A percentile compares a stretch with the other conserved stretches of the same genome.
Evolutionary conservation across 2,797 vertebrate species (phyloP).

Genomic region (Cirrhinus mrigala): DNA sequence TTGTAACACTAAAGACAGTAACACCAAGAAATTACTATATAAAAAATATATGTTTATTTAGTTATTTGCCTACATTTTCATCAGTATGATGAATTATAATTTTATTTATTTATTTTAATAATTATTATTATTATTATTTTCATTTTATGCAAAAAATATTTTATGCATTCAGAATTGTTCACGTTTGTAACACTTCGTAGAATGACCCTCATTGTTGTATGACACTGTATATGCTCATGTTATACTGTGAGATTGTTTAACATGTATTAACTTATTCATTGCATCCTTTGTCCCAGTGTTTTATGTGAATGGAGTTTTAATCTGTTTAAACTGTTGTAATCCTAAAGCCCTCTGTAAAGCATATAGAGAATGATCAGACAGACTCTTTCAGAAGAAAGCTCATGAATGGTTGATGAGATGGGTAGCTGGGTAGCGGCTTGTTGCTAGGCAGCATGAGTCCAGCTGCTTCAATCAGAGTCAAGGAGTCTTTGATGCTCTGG

Average conservation of each 20-base stretch:
- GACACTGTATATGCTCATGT: neutral
- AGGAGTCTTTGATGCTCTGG: slow-evolving; percentile 42
- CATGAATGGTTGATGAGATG: slow-evolving; percentile 62
- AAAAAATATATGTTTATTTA: too few relatives aligned
- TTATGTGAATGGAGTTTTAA: neutral
- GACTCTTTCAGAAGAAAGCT: slow-evolving; percentile 59
- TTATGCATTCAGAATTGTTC: neutral
- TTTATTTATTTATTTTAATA: too few relatives aligned
- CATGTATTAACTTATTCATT: slow-evolving; percentile 8
- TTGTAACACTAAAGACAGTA: neutral
- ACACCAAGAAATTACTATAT: too few relatives aligned
- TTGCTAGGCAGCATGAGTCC: slow-evolving; percentile 75
- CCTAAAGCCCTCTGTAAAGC: neutral
- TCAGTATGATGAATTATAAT: neutral
- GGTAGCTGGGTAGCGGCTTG: slow-evolving; percentile 63
- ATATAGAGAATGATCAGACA: neutral
- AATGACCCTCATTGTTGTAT: neutral
- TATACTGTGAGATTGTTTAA: neutral
- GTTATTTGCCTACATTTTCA: neutral
- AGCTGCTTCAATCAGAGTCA: slow-evolving; percentile 47
- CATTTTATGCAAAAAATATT: neutral
- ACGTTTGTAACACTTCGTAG: neutral
- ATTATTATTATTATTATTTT: too few relatives aligned
- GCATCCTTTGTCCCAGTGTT: neutral
- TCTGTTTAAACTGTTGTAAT: neutral